These are phyloP conservation scores for Drosophila mettleri DNA, from an alignment of 2,888 invertebrate species.

Conservation along the genomic window DNA sequence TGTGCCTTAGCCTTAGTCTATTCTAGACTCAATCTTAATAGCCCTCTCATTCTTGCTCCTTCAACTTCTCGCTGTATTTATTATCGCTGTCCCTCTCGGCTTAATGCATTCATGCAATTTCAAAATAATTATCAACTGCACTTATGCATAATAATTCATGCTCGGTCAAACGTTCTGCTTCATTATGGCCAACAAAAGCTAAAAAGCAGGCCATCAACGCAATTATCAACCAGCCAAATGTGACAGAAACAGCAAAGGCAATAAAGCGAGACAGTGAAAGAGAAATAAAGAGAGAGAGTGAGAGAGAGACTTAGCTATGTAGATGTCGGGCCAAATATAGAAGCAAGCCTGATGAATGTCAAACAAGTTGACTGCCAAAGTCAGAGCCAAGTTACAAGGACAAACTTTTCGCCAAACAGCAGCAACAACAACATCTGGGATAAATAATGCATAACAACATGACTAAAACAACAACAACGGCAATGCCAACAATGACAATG, in stretches of 20 bases:
- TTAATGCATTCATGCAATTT: slow-evolving; percentile 15
- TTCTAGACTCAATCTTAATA: no score
- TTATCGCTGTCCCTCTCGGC: no score
- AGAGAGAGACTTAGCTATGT: slow-evolving; percentile 18
- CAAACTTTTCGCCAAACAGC: slow-evolving; percentile 54
- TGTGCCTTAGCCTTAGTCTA: no score
- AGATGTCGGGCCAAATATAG: slow-evolving; percentile 40
- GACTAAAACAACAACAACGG: slow-evolving; percentile 22
- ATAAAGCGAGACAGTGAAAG: neutral
- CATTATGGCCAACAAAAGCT: slow-evolving; percentile 49
- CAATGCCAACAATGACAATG: slow-evolving; percentile 30
- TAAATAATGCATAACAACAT: slow-evolving; percentile 71
- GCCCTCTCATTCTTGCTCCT: neutral
- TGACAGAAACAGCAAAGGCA: slow-evolving; percentile 48
- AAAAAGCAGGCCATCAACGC: slow-evolving; percentile 38
- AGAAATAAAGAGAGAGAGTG: neutral
- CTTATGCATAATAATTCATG: slow-evolving; percentile 56
- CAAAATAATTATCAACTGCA: slow-evolving; percentile 47
- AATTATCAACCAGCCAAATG: slow-evolving; percentile 52
- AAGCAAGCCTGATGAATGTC: slow-evolving; percentile 72
- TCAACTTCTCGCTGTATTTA: neutral
- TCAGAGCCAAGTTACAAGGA: slow-evolving; percentile 59
- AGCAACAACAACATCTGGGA: slow-evolving; percentile 40
- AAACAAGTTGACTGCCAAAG: slow-evolving; percentile 69
- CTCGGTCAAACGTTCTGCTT: slow-evolving; percentile 55